Evolutionary conservation across 2,797 vertebrate genomes (phyloP).

Genomic region (Melanotaenia nigrans): DNA sequence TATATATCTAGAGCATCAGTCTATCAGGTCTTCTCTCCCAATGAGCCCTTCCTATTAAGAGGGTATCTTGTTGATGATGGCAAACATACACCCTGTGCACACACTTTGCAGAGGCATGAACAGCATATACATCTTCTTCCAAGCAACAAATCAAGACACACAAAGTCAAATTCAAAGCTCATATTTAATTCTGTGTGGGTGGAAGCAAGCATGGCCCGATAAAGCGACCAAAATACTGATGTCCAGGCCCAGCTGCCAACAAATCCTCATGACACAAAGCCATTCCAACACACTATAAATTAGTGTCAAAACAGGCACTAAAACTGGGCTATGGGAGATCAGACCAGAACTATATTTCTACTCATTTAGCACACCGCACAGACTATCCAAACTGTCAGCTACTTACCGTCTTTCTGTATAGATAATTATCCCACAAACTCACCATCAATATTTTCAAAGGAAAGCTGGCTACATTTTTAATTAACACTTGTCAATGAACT

Average conservation of each 20-base stretch:
- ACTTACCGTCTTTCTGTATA: constrained; percentile 9
- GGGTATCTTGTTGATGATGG: neutral
- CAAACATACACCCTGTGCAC: neutral
- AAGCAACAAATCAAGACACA: constrained; percentile 21
- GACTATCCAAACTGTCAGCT: constrained; percentile 3
- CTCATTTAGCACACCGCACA: constrained; percentile 1
- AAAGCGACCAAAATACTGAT: constrained; percentile 51
- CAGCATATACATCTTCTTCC: neutral
- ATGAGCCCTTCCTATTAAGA: neutral
- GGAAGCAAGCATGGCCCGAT: constrained; percentile 46
- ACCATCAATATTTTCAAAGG: constrained; percentile 38
- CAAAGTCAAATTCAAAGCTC: constrained; percentile 27
- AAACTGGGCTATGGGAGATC: constrained; percentile 33
- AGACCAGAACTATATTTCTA: constrained; percentile 16
- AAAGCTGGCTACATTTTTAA: constrained; percentile 47
- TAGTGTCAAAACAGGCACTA: constrained; percentile 39
- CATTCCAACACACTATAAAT: constrained; percentile 57
- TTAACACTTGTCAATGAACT: neutral
- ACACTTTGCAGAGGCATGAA: constrained; percentile 10
- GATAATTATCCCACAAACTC: constrained; percentile 17
- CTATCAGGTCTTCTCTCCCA: neutral
- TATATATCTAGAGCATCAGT: constrained; percentile 10
- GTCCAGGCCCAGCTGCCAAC: constrained; percentile 54
- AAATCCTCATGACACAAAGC: constrained; percentile 61
- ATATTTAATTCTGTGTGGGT: constrained; percentile 43